A percentile compares a stretch with the other conserved stretches of the same genome.
Evolutionary conservation across 2,888 invertebrate genomes (phyloP).

Genomic region (Trissoscelio sp.): DNA sequence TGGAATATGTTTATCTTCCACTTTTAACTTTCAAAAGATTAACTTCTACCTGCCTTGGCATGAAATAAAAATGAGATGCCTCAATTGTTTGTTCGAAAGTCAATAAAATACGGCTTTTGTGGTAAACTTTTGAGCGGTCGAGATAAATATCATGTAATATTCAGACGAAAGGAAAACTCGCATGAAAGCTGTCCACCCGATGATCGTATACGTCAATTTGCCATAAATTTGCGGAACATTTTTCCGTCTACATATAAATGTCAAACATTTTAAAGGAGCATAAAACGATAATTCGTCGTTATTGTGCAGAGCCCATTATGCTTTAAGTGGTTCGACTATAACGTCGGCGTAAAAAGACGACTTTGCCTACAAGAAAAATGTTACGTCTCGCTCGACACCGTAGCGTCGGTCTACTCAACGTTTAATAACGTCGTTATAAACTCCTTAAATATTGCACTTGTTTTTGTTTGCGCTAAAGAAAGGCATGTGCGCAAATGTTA

Average conservation of each 20-base stretch:
- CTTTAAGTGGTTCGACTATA: slow-evolving; percentile 50
- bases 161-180: slow-evolving; percentile 30
- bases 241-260: slow-evolving; percentile 52
- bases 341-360: slow-evolving; percentile 36
- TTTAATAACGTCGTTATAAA: slow-evolving; percentile 55
- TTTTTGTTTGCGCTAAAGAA: slow-evolving; percentile 30
- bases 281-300: slow-evolving; percentile 48
- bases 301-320: slow-evolving; percentile 40
- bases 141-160: slow-evolving; percentile 18
- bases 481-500: slow-evolving; percentile 7
- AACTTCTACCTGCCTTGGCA: neutral
- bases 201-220: slow-evolving; percentile 39
- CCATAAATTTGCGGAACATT: slow-evolving; percentile 42
- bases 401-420: slow-evolving; percentile 27
- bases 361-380: slow-evolving; percentile 46
- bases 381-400: slow-evolving; percentile 32
- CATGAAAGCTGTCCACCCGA: slow-evolving; percentile 17
- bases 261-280: slow-evolving; percentile 41
- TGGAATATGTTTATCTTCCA: neutral
- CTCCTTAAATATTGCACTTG: slow-evolving; percentile 29
- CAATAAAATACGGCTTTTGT: slow-evolving; percentile 15
- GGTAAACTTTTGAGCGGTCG: neutral
- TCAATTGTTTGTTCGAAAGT: neutral
- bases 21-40: neutral
- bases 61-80: neutral